Percentiles rank a stretch among this genome's conserved stretches.
Conservation (phyloP, 2,113 vertebrate species). For the Thunnus thynnus region DNA sequence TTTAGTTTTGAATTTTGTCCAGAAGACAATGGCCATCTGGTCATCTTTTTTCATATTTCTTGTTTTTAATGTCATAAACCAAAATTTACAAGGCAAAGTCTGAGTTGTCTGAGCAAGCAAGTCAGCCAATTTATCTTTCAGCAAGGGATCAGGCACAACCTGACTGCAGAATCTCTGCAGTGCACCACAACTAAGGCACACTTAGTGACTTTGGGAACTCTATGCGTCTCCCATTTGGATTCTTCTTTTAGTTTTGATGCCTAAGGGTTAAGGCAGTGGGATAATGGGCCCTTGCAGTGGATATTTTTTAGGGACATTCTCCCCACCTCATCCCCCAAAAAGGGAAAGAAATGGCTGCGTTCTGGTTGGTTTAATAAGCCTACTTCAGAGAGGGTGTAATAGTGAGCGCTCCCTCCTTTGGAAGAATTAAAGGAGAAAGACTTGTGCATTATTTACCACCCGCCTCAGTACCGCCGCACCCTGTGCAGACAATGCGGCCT, state of each 20-base stretch:
- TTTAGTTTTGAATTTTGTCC: background rate
- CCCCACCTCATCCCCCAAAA: slow-evolving; percentile 24
- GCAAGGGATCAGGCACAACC: slow-evolving; percentile 6
- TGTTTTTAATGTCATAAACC: slow-evolving; percentile 43
- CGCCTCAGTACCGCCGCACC: slow-evolving; percentile 56
- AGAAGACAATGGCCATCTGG: background rate
- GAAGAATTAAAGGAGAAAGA: slow-evolving; percentile 73
- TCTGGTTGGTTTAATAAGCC: slow-evolving; percentile 73
- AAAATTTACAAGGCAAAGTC: slow-evolving; percentile 57
- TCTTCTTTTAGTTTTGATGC: slow-evolving; percentile 33
- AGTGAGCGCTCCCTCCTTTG: slow-evolving; percentile 58
- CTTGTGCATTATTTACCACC: slow-evolving; percentile 86
- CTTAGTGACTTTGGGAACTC: slow-evolving; percentile 20
- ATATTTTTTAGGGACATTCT: slow-evolving; percentile 41
- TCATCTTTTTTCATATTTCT: background rate
- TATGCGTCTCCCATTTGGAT: slow-evolving; percentile 15
- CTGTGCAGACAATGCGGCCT: slow-evolving; percentile 70
- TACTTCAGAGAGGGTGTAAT: slow-evolving; percentile 69
- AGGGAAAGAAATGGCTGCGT: slow-evolving; percentile 25
- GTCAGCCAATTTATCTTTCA: slow-evolving; percentile 21
- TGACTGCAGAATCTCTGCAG: slow-evolving; percentile 26
- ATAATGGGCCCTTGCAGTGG: slow-evolving; percentile 14
- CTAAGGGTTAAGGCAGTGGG: slow-evolving; percentile 5
- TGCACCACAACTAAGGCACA: slow-evolving; percentile 34
- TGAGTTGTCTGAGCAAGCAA: background rate